Base-by-base conservation (phyloP, 2,888 invertebrate genomes). In the Chromoteleia sp. region DNA sequence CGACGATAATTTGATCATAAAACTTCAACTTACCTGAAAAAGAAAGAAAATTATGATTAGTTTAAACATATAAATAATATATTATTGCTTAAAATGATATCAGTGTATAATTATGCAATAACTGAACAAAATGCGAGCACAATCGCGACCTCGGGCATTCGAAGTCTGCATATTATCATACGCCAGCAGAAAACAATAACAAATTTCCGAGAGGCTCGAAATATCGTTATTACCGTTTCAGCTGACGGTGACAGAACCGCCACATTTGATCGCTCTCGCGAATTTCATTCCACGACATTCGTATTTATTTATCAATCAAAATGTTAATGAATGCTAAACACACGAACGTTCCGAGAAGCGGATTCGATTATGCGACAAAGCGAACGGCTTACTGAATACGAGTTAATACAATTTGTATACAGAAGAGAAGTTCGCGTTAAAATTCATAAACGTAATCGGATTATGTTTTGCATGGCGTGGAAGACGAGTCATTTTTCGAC, bases 361-460 rank as follows among this genome's bases (percentile, higher is more conserved):
- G 43, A 41, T 4, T 10, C 15, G 61, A 73, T 73, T 73, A 52
- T 54, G 54, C 54, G 52, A 52, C 43, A 19, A 63, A 73, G 50
- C 17, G 45, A 48, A 17, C 52, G 43, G 59, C 45, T 73, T 43
- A 48, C 14, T 52, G 43, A 61, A 73, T 52, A 19, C 61, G 17
- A 54, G 61, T 63, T 73, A 73, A 61, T 73, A 54, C 54, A 73
- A 73, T 73, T 73, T 61, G 41, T 63, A 52, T 58, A 50, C 30
- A 52, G n/a, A 10, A 25, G 17, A 48, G 50, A 50, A 7, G 14
- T 54, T 61, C 21, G 21, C 33, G 61, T 73, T 73, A 30, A 61
- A 52, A 63, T 54, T 61, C 61, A 61, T 61, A 73, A 73, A 59
- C 52, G 59, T 71, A 71, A 71, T 71, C 71, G 25, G 71, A 71